Base-by-base conservation (phyloP, 2,797 vertebrate genomes). In the Cirrhinus mrigala region DNA sequence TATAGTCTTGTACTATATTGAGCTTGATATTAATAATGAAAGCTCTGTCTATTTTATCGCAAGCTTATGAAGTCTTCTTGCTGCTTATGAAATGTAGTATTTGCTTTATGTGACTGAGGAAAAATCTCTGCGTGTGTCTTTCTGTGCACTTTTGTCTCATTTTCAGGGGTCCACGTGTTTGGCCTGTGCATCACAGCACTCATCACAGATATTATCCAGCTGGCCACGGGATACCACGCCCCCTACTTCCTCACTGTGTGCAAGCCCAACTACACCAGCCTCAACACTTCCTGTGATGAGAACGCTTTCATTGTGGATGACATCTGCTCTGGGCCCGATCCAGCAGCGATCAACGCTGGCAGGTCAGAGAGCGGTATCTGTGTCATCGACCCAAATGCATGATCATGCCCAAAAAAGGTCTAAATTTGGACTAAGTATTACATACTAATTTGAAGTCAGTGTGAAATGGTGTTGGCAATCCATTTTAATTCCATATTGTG, bases 171-270 rank as follows among this genome's bases (percentile, higher is more conserved):
- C 85, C 98, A 99, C 20, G 96, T 97, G 1, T 99, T 99, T 84
- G 98, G 98, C 82, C 95, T 99, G 37, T 99, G 98, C 90, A 97
- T 98, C 88, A 99, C 98, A 6, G 98, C 98, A 71, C 97, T 99
- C 68, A 97, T 99, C 91, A 99, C 98, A 0, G 97, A 99, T 91
- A 96, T 99, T 89, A 98, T 99, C 90, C 98, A 99, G 75, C 94
- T 99, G 86, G 97, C 97, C 91, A 99, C 97, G 20, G 98, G 98
- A 50, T 97, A 98, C 90, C 98, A 98, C 9, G 94, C 98, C 0
- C 98, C 98, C 0, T 99, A 99, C 93, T 99, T 99, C 92, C 94
- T 99, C 87, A 99, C 98, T 3, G 98, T 99, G 86, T 99, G 98
- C 92, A 98, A 98, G 91, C 98, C 98, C 88, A 99, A 99, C 93